Conservation (phyloP, 2,797 vertebrate genomes). For the Schizothorax lantsangensis region DNA sequence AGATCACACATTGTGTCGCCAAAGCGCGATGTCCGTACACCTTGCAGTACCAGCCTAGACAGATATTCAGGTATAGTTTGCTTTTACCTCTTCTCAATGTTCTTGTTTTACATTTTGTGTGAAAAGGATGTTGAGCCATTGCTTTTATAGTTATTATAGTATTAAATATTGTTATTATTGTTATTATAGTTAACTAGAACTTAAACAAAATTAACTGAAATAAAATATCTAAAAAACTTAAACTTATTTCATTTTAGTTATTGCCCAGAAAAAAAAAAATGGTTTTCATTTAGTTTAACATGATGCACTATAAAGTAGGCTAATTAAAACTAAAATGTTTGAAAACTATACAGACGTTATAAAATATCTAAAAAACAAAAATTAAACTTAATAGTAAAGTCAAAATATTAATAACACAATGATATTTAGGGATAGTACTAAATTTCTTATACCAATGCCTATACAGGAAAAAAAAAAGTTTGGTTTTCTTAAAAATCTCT, state of each 20-base stretch:
- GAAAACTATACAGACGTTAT: neutral
- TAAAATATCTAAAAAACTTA: neutral
- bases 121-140: neutral
- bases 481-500: neutral
- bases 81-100: neutral
- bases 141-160: neutral
- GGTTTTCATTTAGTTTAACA: neutral
- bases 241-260: neutral
- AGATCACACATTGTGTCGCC: slow-evolving; percentile 21
- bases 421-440: neutral
- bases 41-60: slow-evolving; percentile 45
- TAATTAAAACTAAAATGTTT: neutral
- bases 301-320: neutral
- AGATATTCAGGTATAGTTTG: slow-evolving; percentile 62
- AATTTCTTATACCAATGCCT: neutral
- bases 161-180: neutral
- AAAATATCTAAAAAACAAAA: too few relatives aligned
- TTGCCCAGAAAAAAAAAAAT: neutral
- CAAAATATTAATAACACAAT: neutral
- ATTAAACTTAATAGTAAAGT: neutral
- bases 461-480: too few relatives aligned
- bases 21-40: slow-evolving; percentile 16
- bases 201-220: neutral
- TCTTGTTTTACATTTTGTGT: neutral
- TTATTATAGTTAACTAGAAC: neutral